A percentile compares a stretch with the other conserved stretches of the same genome.
These are phyloP conservation scores for Columba livia DNA, from an alignment of 2,113 vertebrate genomes.

Conservation along the genomic window DNA sequence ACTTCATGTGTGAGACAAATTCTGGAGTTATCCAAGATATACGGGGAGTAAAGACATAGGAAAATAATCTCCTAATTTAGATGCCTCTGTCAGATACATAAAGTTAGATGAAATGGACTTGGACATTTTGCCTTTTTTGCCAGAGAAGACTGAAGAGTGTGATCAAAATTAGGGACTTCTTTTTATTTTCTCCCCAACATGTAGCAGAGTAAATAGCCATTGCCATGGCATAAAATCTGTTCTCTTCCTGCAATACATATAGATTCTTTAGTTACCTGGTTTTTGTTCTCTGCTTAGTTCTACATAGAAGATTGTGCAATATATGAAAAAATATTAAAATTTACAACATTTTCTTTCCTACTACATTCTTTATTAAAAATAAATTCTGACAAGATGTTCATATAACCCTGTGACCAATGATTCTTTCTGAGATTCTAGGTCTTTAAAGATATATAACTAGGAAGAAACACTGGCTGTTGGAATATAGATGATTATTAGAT, in stretches of 20 bases:
- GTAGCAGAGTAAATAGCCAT: neutral
- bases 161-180: neutral
- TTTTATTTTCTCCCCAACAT: neutral
- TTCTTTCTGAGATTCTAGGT: neutral
- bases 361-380: neutral
- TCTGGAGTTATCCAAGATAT: neutral
- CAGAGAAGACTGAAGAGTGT: neutral
- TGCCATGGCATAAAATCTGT: neutral
- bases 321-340: neutral
- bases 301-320: neutral
- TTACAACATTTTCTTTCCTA: neutral
- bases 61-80: neutral
- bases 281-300: neutral
- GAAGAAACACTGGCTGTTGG: neutral
- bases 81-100: neutral
- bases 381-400: neutral
- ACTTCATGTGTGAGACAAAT: neutral
- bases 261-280: fast-evolving
- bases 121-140: neutral
- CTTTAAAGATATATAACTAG: neutral
- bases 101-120: neutral
- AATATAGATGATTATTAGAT: neutral
- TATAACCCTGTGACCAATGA: neutral
- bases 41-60: fast-evolving
- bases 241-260: neutral